These are phyloP conservation scores for Tragulus kanchil DNA, from an alignment of 2,113 vertebrate species.

Conservation along the genomic window DNA sequence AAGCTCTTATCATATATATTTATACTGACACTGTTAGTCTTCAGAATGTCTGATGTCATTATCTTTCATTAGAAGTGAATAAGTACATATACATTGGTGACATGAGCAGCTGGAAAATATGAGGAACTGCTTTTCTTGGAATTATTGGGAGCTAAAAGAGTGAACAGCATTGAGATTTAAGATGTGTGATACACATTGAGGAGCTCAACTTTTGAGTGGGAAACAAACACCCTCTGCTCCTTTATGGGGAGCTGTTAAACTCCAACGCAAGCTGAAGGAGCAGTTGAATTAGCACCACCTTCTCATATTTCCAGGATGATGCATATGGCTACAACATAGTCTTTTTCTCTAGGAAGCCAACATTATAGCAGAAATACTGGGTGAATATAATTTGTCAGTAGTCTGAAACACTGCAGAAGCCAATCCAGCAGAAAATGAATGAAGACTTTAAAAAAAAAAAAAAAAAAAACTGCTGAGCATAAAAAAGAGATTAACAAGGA, in stretches of 20 bases:
- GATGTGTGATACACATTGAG: constrained; percentile 77
- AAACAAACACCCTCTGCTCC: constrained; percentile 78
- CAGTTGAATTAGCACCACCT: constrained; percentile 61
- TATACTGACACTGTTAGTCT: not conserved
- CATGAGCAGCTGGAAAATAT: constrained; percentile 21
- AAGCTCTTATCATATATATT: not conserved
- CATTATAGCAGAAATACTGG: not conserved
- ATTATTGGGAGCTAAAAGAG: constrained; percentile 63
- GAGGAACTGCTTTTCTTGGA: constrained; percentile 28
- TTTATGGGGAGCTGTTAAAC: constrained; percentile 64
- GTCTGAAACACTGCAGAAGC: constrained; percentile 44
- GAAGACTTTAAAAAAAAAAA: not conserved
- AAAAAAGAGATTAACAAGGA: constrained; percentile 30
- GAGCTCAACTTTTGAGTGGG: constrained; percentile 67
- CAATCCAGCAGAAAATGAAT: constrained; percentile 53
- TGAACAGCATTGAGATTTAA: constrained; percentile 77
- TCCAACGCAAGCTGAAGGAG: constrained; percentile 59
- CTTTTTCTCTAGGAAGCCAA: constrained; percentile 35
- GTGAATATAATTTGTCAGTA: constrained; percentile 13
- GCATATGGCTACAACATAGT: constrained; percentile 38
- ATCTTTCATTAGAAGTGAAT: not conserved
- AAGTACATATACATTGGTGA: not conserved
- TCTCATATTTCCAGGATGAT: constrained; percentile 21
- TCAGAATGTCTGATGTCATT: not conserved
- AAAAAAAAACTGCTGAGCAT: not conserved